Evolutionary conservation across 2,888 invertebrate genomes (phyloP), one percentile per base, ranked within the genome.

Genomic region (Cancer borealis): DNA sequence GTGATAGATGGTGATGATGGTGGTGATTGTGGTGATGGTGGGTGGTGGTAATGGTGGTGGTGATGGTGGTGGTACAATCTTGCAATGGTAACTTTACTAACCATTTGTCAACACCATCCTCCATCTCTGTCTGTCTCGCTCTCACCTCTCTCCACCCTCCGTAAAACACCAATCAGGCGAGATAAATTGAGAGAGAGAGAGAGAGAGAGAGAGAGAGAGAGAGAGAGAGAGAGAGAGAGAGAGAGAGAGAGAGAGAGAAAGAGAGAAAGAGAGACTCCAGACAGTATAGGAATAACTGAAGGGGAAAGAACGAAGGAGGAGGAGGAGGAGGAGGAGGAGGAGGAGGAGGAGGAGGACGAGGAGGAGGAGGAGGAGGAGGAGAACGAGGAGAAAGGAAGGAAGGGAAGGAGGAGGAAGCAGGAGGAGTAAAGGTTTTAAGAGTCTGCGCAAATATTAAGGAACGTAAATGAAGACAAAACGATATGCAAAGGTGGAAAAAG

Each of bases 51-150:
- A 3, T 79, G 79, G 10, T 79, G 79, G 79, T 26, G 79, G 30
- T 79, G 79, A 12, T 79, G 79, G 8, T 79, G 79, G 30, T 30
- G 79, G 30, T 66, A 21, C 5, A 12, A 30, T 79, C 10, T 79
- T 30, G 79, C 12, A 79, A 79, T 26, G 79, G 30, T 30, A 12
- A 26, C 6, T 8, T 26, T 30, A 79, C 30, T 21, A 12, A 14
- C 79, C 79, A 79, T 30, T 79, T 79, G 30, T 79, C 79, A 79
- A 79, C 30, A 26, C 30, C 79, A 21, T 79, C 79, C 79, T 79
- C 79, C 79, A 79, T 79, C 79, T 79, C 79, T 79, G 26, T 79
- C 79, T 79, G 73, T 73, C 79, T 30, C 79, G 30, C 12, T 12
- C 79, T 26, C 30, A 14, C 30, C 30, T 79, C 79, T 30, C 79